Base-by-base conservation (phyloP, 2,888 invertebrate genomes). In the Drosophila robusta region DNA sequence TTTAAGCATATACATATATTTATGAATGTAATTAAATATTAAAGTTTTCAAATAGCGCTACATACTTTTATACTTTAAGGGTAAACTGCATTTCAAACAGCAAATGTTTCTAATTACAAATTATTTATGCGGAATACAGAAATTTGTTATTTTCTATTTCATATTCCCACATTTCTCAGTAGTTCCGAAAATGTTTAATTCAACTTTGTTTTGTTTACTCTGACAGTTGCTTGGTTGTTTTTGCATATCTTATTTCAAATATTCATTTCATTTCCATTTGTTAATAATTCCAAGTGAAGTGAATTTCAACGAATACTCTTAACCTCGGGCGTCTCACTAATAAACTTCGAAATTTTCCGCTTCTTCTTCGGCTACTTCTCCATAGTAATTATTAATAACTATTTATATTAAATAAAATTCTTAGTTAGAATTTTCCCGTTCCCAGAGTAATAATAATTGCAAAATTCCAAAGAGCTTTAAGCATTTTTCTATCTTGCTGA, bases 391-490 rank as follows among this genome's bases (percentile, higher is more conserved):
- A 6, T 38, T 12, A 22, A 46, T 41, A 26, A 45, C 38, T 45
- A 56, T 45, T 61, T 42, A 22, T 39, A n/a, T 16, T 47, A 45
- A 46, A 42, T 38, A 68, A 68, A 80, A 70, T 80, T 67, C 54
- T 45, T 22, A 29, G n/a, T 41, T 46, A 50, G 44, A 49, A 49
- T 65, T 32, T 50, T 52, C 11, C 14, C 47, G 39, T 67, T 58
- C 60, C 52, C 52, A 46, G 29, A 34, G 12, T 24, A 49, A 63
- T 52, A 70, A 74, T 74, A 80, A 78, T 78, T 78, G 66, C 62
- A 45, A 78, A 81, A 81, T 80, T 57, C 71, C 75, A 54, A 55
- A 46, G 45, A 50, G 52, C 56, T 68, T 54, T 36, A 47, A 16
- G 24, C 46, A 32, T 56, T 56, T 46, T 22, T 44, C 42, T 9